Percentiles rank a stretch among this genome's conserved stretches.
Evolutionary conservation across 2,888 invertebrate species (phyloP).

Genomic region (Eupithecia dodoneata): DNA sequence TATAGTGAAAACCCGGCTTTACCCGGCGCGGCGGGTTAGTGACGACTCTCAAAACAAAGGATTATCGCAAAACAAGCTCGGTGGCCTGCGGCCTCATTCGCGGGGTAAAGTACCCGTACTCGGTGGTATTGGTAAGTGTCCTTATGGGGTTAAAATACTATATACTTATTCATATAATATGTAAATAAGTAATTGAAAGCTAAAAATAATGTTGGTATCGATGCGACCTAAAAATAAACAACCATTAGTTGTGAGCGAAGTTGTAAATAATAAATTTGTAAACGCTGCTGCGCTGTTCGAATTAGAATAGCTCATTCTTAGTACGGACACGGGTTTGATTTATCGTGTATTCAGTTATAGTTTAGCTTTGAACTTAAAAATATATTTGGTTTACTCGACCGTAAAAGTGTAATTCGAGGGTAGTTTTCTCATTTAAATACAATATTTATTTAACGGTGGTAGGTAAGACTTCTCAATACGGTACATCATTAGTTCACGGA

Average conservation of each 20-base stretch:
- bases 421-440: background rate
- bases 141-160: background rate
- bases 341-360: background rate
- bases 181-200: background rate
- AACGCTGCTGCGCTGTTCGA: slow-evolving; percentile 13
- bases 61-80: background rate
- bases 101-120: background rate
- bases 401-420: background rate
- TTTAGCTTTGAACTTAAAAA: background rate
- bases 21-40: background rate
- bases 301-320: slow-evolving; percentile 16
- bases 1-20: background rate
- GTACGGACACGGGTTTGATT: background rate
- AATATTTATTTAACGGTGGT: background rate
- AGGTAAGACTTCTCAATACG: background rate
- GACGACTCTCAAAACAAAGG: background rate
- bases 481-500: background rate
- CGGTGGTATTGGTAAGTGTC: background rate
- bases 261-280: slow-evolving; percentile 23
- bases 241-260: slow-evolving; percentile 7
- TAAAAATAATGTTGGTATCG: slow-evolving; percentile 2
- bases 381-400: background rate
- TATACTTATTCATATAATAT: background rate
- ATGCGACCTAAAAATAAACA: slow-evolving; percentile 19
- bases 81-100: background rate